Evolutionary conservation across 2,113 vertebrate species (phyloP), one percentile per base, ranked within the genome.

Genomic region (Acrocephalus kingi): DNA sequence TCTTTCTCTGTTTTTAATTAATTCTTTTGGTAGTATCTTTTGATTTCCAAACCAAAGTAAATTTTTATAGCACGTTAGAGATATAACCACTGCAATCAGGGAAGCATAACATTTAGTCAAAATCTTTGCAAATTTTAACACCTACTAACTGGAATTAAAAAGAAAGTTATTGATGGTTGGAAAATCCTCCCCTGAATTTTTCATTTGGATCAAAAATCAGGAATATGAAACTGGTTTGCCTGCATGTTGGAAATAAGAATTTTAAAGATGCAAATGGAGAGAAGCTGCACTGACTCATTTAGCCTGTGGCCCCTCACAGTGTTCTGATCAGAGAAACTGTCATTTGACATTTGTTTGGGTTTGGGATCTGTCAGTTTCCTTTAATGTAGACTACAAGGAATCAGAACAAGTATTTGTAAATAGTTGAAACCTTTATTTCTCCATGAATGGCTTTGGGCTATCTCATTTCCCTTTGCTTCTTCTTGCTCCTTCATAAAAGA

Each of bases 271-370:
- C 41, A 93, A 94, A 79, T 33, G 45, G 16, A 75, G 76, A 81
- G 62, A 77, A 90, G 31, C 61, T 67, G 8, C 48, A 78, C 35
- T 92, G 94, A 93, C 64, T 96, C 74, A 93, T 94, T 95, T 94
- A 95, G 86, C 92, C 74, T 68, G 76, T 79, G 88, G 92, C 74
- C 84, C 55, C 94, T 93, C 35, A 48, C 35, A 81, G 48, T 43
- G 51, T 54, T 95, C 41, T 64, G 87, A 97, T 89, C 33, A 49
- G 84, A 97, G 55, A 90, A 89, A 87, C 78, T 97, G 92, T 96
- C 96, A 93, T 96, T 97, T 96, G 79, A 84, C 27, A 83, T 97
- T 96, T 97, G 55, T 15, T 58, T 63, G 27, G 43, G 71, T 79
- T 81, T 61, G 28, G 80, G 79, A 95, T n/a, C 63, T 96, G 91